These are phyloP conservation scores for Channa argus DNA, from an alignment of 2,113 vertebrate species.

Conservation along the genomic window DNA sequence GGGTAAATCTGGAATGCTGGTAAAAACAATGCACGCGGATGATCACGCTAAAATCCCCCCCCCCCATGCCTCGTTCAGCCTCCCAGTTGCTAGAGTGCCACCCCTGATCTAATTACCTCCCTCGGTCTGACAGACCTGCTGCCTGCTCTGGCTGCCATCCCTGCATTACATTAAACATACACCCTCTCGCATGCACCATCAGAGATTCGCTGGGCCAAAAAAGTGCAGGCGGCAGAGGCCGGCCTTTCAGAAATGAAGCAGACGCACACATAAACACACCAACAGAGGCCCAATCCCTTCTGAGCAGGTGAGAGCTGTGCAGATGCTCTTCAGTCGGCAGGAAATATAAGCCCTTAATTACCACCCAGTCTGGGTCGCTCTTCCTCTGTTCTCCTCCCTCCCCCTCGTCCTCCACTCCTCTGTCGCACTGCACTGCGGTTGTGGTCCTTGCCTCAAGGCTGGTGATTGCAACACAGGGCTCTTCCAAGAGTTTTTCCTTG, in stretches of 20 bases:
- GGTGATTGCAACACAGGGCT: conserved; percentile 66
- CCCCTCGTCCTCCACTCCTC: conserved; percentile 35
- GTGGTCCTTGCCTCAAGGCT: conserved; percentile 68
- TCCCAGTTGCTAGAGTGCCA: conserved; percentile 61
- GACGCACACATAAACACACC: conserved; percentile 11
- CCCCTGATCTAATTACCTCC: conserved; percentile 73
- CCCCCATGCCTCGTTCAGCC: conserved; percentile 56
- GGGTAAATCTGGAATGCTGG: conserved; percentile 31
- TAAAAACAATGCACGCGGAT: conserved; percentile 39
- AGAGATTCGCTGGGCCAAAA: conserved; percentile 34
- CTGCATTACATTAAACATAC: conserved; percentile 60
- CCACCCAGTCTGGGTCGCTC: conserved; percentile 61
- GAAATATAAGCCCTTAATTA: conserved; percentile 79
- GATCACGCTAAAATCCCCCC: conserved; percentile 41
- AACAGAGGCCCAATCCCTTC: conserved; percentile 46
- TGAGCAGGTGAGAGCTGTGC: conserved; percentile 73
- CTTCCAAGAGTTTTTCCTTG: conserved; percentile 74
- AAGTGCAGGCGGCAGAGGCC: conserved; percentile 26
- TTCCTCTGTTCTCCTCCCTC: conserved; percentile 39
- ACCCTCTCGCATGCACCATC: conserved; percentile 13
- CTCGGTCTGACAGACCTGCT: conserved; percentile 59
- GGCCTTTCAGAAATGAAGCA: conserved; percentile 39
- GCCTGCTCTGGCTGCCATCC: conserved; percentile 53
- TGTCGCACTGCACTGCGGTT: conserved; percentile 68
- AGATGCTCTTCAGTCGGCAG: conserved; percentile 68